Conservation (phyloP, 1,140 invertebrate species). For the Drosophila albomicans region DNA sequence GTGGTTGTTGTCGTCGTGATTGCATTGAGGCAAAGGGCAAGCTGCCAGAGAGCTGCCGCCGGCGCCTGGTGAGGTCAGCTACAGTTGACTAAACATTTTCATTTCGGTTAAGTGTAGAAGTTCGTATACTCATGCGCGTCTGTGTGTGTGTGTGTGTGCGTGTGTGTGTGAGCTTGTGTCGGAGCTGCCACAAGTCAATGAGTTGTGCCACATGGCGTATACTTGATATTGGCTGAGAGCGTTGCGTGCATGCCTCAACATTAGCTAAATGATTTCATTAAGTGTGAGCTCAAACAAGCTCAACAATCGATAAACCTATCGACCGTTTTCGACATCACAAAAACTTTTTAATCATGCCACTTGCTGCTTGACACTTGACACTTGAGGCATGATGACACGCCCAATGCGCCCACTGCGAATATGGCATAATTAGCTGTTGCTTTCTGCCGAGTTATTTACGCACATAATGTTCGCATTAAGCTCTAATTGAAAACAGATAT, state of each 20-base stretch:
- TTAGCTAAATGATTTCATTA: conserved; percentile 76
- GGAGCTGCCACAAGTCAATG: conserved; percentile 67
- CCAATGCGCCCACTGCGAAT: conserved; percentile 1
- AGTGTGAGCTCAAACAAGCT: conserved; percentile 48
- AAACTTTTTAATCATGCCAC: conserved; percentile 33
- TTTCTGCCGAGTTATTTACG: conserved; percentile 7
- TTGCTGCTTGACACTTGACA: conserved; percentile 9
- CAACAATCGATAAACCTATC: conserved; percentile 52
- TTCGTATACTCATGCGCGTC: not conserved
- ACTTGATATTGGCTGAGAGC: conserved; percentile 61
- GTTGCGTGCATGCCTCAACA: conserved; percentile 50
- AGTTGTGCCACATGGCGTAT: conserved; percentile 77
- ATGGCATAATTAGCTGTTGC: conserved; percentile 40
- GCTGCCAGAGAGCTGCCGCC: conserved; percentile 11
- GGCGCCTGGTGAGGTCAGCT: conserved; percentile 58
- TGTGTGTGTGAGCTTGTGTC: conserved; percentile 2
- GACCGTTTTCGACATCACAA: not conserved
- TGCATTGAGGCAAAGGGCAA: conserved; percentile 15
- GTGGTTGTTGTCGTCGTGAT: conserved; percentile 34
- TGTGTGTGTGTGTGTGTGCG: conserved; percentile 2
- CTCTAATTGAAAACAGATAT: conserved; percentile 66
- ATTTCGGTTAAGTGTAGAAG: conserved; percentile 55
- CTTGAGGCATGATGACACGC: conserved; percentile 3
- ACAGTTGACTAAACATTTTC: conserved; percentile 83
- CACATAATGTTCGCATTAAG: conserved; percentile 38